phyloP scores from a whole-genome alignment of 2,113 vertebrate species.

The Monopterus albus region DNA sequence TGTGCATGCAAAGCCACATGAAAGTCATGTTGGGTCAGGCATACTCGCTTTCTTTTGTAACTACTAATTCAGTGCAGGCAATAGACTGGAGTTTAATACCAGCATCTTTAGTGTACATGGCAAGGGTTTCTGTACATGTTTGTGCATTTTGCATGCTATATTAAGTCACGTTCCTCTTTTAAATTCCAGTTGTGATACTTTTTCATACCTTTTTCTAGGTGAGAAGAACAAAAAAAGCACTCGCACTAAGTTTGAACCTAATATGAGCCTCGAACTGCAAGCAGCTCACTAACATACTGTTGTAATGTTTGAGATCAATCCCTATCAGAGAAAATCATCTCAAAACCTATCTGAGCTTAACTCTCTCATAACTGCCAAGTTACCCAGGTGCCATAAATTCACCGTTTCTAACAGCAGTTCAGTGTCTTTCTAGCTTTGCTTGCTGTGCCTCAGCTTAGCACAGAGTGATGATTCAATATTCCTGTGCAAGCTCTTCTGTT shows the following conservation, averaged over 20 bases:
- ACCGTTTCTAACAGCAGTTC: neutral
- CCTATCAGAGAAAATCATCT: neutral
- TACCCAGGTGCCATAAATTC: neutral
- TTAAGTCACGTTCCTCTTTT: no score
- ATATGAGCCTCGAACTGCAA: no score
- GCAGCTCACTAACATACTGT: no score
- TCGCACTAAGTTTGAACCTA: no score
- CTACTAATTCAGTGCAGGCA: conserved; percentile 2
- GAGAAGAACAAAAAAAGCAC: no score
- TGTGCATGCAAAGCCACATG: neutral
- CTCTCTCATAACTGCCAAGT: neutral
- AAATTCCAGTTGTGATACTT: no score
- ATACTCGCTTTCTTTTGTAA: conserved; percentile 16
- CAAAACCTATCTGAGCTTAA: neutral
- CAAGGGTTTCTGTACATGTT: neutral
- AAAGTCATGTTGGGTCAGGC: conserved; percentile 15
- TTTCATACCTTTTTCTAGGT: no score
- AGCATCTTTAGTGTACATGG: neutral
- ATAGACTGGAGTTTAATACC: neutral
- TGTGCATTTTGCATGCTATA: no score
- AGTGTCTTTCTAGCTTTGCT: conserved; percentile 18
- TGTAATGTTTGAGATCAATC: conserved; percentile 2
- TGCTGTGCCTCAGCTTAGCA: neutral
- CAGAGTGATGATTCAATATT: conserved; percentile 42
- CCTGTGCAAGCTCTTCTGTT: neutral